phyloP scores from a whole-genome alignment of 2,113 vertebrate species.

The Calypte anna region DNA sequence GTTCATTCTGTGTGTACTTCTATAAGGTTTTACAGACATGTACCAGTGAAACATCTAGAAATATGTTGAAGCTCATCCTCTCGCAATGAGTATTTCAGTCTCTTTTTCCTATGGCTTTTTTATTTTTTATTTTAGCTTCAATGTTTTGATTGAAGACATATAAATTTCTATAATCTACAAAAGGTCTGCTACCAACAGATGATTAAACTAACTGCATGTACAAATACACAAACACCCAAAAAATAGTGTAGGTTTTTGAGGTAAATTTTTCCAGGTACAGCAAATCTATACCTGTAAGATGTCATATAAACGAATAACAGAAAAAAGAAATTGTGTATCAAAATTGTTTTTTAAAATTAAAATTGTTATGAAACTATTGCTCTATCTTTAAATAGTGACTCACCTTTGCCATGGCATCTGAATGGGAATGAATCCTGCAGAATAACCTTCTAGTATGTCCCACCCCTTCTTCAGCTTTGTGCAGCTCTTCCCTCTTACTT shows the following conservation, averaged over 20 bases:
- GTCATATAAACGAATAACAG: not conserved
- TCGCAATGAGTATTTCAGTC: not conserved
- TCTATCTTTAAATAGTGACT: not conserved
- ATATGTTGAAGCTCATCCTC: not conserved
- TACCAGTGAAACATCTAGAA: not conserved
- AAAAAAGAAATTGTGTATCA: accelerated
- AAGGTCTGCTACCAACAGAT: not conserved
- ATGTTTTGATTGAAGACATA: not conserved
- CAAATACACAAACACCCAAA: not conserved
- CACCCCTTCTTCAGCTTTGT: not conserved
- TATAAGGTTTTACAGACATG: not conserved
- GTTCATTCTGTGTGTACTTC: not conserved
- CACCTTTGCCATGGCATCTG: not conserved
- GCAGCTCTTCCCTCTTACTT: not conserved
- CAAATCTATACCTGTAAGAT: not conserved
- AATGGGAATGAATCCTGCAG: not conserved
- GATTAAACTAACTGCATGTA: not conserved
- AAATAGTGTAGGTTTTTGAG: not conserved
- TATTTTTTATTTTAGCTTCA: not conserved
- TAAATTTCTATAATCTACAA: not conserved
- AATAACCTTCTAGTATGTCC: not conserved
- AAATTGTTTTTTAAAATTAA: not conserved
- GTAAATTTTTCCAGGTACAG: not conserved
- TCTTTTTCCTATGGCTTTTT: not conserved
- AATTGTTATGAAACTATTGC: not conserved